Evolutionary conservation across 2,113 vertebrate species (phyloP).

Genomic region (Phrynocephalus versicolor): DNA sequence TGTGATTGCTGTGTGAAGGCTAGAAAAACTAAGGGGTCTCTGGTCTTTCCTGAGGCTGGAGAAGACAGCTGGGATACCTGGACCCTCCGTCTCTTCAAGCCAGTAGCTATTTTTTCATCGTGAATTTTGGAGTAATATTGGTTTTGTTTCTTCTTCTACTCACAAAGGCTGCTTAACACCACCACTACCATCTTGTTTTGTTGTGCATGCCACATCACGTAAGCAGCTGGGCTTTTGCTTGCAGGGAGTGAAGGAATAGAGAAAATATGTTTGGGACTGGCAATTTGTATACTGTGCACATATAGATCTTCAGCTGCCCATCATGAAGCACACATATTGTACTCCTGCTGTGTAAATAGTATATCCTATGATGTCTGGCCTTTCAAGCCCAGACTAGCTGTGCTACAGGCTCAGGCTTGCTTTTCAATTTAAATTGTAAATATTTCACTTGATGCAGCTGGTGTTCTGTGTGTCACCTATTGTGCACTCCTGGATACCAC

Average conservation of each 20-base stretch:
- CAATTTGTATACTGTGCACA: not conserved
- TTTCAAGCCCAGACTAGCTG: conserved; percentile 29
- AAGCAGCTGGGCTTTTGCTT: conserved; percentile 13
- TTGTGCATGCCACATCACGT: conserved; percentile 3
- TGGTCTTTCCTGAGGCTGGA: not conserved
- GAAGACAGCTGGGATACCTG: not conserved
- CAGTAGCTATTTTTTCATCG: not conserved
- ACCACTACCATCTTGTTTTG: not conserved
- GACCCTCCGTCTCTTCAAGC: not conserved
- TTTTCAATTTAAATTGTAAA: conserved; percentile 47
- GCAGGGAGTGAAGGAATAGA: conserved; percentile 21
- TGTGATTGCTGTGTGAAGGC: conserved; percentile 23
- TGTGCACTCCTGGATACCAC: not conserved
- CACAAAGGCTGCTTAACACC: conserved; percentile 14
- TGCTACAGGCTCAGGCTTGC: conserved; percentile 32
- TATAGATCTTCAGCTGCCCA: conserved; percentile 2
- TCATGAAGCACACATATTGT: not conserved
- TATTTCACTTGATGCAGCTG: conserved; percentile 4
- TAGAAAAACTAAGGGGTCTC: not conserved
- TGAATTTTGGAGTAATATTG: conserved; percentile 24
- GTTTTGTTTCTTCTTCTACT: not conserved
- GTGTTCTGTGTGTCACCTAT: not conserved
- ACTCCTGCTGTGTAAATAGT: conserved; percentile 35
- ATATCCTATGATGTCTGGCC: conserved; percentile 29
- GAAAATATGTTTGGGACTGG: conserved; percentile 11